These are phyloP conservation scores for Lasioglossum leucozonium DNA, from an alignment of 2,888 invertebrate genomes.

Conservation along the genomic window DNA sequence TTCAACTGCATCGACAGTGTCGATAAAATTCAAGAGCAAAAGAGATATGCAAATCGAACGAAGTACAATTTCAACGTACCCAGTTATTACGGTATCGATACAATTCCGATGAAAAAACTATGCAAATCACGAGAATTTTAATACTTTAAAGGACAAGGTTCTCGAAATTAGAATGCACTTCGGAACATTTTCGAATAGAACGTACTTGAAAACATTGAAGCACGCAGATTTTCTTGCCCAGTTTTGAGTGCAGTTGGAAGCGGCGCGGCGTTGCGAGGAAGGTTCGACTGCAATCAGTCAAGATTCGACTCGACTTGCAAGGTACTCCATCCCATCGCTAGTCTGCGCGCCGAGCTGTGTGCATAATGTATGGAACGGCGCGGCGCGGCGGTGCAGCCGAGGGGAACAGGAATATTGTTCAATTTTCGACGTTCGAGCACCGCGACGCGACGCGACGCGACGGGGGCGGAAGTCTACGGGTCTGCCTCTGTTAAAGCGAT, in stretches of 20 bases:
- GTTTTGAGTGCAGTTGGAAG: background rate
- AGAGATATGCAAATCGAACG: background rate
- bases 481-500: constrained; percentile 9
- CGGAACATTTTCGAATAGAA: background rate
- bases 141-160: too few species aligned
- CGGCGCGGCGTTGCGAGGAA: too few species aligned
- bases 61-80: background rate
- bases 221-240: background rate
- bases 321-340: background rate
- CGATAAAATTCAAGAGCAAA: background rate
- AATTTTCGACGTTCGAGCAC: constrained; percentile 36
- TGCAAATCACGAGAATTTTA: too few species aligned
- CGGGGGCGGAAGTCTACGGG: background rate
- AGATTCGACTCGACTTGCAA: background rate
- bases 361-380: constrained; percentile 32
- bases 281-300: background rate
- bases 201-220: background rate
- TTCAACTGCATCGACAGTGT: background rate
- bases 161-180: too few species aligned
- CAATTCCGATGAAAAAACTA: too few species aligned
- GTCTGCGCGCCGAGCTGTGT: background rate
- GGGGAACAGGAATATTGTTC: constrained; percentile 36
- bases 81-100: too few species aligned
- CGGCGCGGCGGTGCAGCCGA: constrained; percentile 19
- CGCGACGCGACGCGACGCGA: background rate